A percentile compares a stretch with the other conserved stretches of the same genome.
Evolutionary conservation across 2,113 vertebrate species (phyloP).

Genomic region (Epinephelus cyanopodus): DNA sequence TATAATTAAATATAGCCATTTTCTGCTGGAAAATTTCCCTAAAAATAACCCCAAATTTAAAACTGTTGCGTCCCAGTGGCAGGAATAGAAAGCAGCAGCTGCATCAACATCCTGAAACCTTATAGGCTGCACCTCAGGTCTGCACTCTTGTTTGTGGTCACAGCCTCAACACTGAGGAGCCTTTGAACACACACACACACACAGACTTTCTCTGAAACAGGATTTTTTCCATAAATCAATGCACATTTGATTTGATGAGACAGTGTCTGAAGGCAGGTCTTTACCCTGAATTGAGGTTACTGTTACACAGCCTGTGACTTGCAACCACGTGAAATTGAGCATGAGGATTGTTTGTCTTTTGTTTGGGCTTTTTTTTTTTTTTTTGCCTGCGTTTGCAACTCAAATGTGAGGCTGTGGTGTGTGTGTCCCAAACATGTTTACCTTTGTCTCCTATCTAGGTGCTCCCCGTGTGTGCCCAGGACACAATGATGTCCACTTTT

Average conservation of each 20-base stretch:
- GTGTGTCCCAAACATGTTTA: not conserved
- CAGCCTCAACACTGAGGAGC: slow-evolving; percentile 24
- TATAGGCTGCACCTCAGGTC: slow-evolving; percentile 59
- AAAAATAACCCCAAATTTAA: slow-evolving; percentile 25
- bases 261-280: slow-evolving; percentile 18
- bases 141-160: slow-evolving; percentile 62
- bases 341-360: slow-evolving; percentile 61
- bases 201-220: not conserved
- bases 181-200: slow-evolving; percentile 10
- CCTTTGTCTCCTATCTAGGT: not conserved
- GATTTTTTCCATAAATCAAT: slow-evolving; percentile 34
- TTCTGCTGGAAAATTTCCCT: not conserved
- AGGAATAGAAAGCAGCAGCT: slow-evolving; percentile 83
- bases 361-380: slow-evolving; percentile 43
- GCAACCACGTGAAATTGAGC: slow-evolving; percentile 65
- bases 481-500: slow-evolving; percentile 8
- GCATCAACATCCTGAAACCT: slow-evolving; percentile 79
- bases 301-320: slow-evolving; percentile 34
- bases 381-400: not conserved
- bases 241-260: slow-evolving; percentile 40
- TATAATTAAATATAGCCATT: no score
- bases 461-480: no score
- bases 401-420: not conserved
- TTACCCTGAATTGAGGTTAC: slow-evolving; percentile 40
- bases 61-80: slow-evolving; percentile 74